phyloP scores from a whole-genome alignment of 2,888 invertebrate species.

The Lasioglossum zephyrum region DNA sequence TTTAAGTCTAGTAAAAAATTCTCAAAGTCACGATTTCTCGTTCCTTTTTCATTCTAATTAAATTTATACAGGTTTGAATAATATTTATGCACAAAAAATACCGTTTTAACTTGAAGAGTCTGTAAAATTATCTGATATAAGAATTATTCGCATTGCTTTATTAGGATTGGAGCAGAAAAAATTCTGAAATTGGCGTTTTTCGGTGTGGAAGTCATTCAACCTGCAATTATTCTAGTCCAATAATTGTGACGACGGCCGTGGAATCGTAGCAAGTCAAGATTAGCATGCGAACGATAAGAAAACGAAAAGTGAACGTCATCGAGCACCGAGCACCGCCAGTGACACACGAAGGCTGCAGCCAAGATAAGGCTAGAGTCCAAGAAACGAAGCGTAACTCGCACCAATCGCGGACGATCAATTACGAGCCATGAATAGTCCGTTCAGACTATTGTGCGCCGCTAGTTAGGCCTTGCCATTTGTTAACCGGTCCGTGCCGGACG shows the following conservation, averaged over 20 bases:
- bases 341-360: conserved; percentile 55
- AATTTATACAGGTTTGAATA: background rate
- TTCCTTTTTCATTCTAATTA: background rate
- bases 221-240: conserved; percentile 57
- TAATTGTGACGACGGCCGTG: conserved; percentile 36
- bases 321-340: conserved; percentile 33
- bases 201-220: conserved; percentile 55
- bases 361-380: conserved; percentile 48
- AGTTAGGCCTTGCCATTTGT: conserved; percentile 55
- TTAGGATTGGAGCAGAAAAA: background rate
- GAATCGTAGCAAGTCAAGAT: conserved; percentile 50
- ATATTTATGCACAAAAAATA: background rate
- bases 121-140: background rate
- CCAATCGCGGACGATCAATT: conserved; percentile 64
- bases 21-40: background rate
- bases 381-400: conserved; percentile 61
- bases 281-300: conserved; percentile 51
- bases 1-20: background rate
- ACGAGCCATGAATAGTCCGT: conserved; percentile 64
- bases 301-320: conserved; percentile 47
- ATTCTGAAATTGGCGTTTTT: background rate
- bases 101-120: background rate
- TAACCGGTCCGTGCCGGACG: conserved; percentile 60
- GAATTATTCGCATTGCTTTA: background rate
- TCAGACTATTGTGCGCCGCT: conserved; percentile 37